Evolutionary conservation across 2,888 invertebrate genomes (phyloP), one percentile per base, ranked within the genome.

Genomic region (Fragum whitleyi): DNA sequence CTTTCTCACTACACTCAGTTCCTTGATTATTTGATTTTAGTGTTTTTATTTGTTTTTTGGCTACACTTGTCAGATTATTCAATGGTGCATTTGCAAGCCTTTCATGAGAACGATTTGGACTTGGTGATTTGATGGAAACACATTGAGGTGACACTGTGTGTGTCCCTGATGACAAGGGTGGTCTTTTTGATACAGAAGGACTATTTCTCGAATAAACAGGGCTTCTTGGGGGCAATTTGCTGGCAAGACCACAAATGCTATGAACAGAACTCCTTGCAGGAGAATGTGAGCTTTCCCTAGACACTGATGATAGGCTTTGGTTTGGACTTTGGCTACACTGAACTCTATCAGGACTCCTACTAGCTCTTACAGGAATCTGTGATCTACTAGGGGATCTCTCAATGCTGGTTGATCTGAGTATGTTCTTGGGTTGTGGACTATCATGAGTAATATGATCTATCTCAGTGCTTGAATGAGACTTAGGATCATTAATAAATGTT

Each of bases 221-320:
- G 36, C 65, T 65, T 39, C 36, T 39, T 3, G 65, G 65, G 2
- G 65, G 65, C 21, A 65, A 23, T 65, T 42, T 65, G 36, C 42
- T 65, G 42, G 42, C 65, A 23, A 42, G 26, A 21, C 47, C 42
- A 21, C 21, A 36, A 65, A 9, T 36, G n/a, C n/a, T 21, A 11
- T 32, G 23, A 6, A 62, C 26, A 32, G 61, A n/a, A 19, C 16
- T 47, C n/a, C 72, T 32, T 14, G 19, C 23, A 23, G 72, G 72
- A n/a, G 72, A 72, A 2, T 29, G 39, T 2, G 72, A 72, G 42
- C 72, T 72, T 21, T 72, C 59, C 36, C 61, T 72, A 1, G 39
- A 71, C 0, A 59, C 23, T 19, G 61, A 59, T 55, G 36, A 5
- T 14, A 39, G 36, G 16, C 59, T 59, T 14, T 47, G 16, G 26